Base-by-base conservation (phyloP, 2,888 invertebrate genomes). In the Taenaris catops region DNA sequence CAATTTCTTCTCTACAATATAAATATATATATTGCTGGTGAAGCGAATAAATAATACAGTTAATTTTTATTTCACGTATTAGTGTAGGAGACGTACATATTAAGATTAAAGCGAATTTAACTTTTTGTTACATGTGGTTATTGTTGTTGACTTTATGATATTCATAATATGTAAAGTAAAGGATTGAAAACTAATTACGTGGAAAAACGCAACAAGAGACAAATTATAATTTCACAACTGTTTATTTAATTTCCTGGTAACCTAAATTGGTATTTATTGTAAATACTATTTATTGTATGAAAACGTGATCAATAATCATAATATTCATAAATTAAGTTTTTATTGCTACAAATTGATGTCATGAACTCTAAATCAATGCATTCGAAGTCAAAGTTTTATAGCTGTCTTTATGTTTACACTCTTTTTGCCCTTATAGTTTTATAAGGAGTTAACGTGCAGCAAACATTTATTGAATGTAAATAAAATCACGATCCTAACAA, bases 311-410 rank as follows among this genome's bases (percentile, higher is more conserved):
- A 26, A 34, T 12, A 1, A 26, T 9, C 2, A 25, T 38, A 5
- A 34, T 17, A 17, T 24, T 36, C 36, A 31, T 43, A 37, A 40
- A 37, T 36, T 20, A 17, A 8, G 19, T 34, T 34, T 34, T 36
- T 43, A 43, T 29, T 32, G 7, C 10, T 26, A 24, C 26, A 37
- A 37, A 43, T 43, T 31, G 36, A 34, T 24, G 34, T 26, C 19
- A 40, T 34, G 39, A 40, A 14, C 32, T 28, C 29, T 36, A 36
- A 25, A 40, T 31, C 25, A 39, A 39, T 33, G 35, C 35, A 39
- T 36, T 29, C 16, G 9, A 20, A 33, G 23, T 29, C 34, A 36
- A 35, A 33, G 33, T 9, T 39, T 44, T 35, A 44, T 44, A 9
- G 28, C 21, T 17, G 8, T 27, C 16, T 27, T 44, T 44, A 34